Percentiles rank a stretch among this genome's conserved stretches.
phyloP scores from a whole-genome alignment of 2,113 vertebrate genomes.

The Petrocephalus zakoni region DNA sequence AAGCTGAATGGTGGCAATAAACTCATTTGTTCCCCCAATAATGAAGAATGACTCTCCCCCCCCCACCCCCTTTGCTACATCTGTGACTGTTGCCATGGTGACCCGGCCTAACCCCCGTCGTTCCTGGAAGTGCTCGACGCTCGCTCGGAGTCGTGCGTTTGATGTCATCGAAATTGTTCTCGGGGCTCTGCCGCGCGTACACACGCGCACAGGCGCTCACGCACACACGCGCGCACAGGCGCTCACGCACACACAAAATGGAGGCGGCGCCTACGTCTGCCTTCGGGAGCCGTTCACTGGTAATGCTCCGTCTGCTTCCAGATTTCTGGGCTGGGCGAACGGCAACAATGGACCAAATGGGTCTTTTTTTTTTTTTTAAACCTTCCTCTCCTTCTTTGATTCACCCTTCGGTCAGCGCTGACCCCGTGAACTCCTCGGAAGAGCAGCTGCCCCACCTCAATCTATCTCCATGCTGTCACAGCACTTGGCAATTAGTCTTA shows the following conservation, averaged over 20 bases:
- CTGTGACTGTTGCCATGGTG: constrained; percentile 81
- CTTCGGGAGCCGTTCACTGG: constrained; percentile 14
- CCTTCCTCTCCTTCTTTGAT: background rate
- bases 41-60: constrained; percentile 80
- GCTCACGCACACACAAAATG: constrained; percentile 9
- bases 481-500: background rate
- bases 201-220: background rate
- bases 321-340: background rate
- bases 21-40: constrained; percentile 86
- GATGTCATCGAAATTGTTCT: constrained; percentile 98
- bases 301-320: constrained; percentile 29
- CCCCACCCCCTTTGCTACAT: constrained; percentile 60
- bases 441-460: constrained; percentile 47
- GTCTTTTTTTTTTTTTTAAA: background rate
- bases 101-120: constrained; percentile 84
- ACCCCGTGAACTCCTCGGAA: constrained; percentile 50
- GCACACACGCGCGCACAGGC: background rate
- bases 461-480: constrained; percentile 47
- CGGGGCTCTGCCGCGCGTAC: constrained; percentile 64
- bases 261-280: constrained; percentile 27
- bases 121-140: constrained; percentile 83
- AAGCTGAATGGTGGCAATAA: constrained; percentile 80
- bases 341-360: background rate
- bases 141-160: constrained; percentile 90
- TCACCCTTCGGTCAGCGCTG: constrained; percentile 42